A percentile compares a stretch with the other conserved stretches of the same genome.
Conservation (phyloP, 1,140 invertebrate genomes). For the Dendroctonus ponderosae region DNA sequence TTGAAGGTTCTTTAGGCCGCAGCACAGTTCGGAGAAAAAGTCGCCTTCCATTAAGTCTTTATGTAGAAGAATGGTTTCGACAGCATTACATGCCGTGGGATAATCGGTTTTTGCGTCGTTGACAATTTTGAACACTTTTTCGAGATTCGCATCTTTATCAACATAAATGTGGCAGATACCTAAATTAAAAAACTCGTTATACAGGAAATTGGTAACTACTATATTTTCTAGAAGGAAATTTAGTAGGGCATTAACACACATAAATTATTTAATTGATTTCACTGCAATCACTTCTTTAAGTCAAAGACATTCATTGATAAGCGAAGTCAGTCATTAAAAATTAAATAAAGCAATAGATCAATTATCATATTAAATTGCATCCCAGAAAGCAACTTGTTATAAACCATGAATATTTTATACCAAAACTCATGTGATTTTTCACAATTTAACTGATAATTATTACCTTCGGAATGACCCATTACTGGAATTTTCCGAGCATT, state of each 20-base stretch:
- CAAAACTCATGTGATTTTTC: no score
- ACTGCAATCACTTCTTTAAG: no score
- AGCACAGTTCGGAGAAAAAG: conserved; percentile 88
- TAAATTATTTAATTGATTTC: no score
- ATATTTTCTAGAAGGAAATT: no score
- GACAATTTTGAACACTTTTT: conserved; percentile 86
- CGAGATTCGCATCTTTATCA: conserved; percentile 83
- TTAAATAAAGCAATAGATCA: no score
- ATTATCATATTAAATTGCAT: no score
- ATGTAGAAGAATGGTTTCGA: conserved; percentile 96
- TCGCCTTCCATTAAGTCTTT: conserved; percentile 71
- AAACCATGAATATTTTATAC: no score
- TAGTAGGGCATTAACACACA: no score
- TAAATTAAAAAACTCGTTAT: conserved; percentile 2
- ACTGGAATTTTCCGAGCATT: conserved; percentile 95
- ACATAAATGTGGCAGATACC: conserved; percentile 95
- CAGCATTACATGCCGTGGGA: conserved; percentile 97
- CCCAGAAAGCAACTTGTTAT: no score
- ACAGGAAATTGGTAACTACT: no score
- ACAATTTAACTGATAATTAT: neutral
- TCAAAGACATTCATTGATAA: no score
- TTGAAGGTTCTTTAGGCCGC: conserved; percentile 85
- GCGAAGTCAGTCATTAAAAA: no score
- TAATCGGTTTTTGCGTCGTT: conserved; percentile 98
- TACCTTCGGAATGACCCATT: conserved; percentile 91